Percentiles rank a stretch among this genome's conserved stretches.
phyloP scores from a whole-genome alignment of 2,888 invertebrate species.

The Acleris sparsana region DNA sequence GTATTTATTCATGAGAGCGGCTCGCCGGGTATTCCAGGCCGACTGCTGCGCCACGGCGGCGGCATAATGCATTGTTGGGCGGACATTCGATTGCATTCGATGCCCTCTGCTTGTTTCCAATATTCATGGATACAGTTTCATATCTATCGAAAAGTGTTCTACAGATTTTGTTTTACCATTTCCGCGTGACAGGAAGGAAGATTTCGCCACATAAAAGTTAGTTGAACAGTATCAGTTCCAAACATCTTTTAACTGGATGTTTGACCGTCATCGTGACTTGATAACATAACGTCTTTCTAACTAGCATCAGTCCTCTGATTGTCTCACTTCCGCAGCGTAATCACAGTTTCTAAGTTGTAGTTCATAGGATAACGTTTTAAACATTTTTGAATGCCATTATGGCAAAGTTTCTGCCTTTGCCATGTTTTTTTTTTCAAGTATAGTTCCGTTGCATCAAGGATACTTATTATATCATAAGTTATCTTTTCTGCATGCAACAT shows the following conservation, averaged over 20 bases:
- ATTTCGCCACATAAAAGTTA: constrained; percentile 5
- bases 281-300: constrained; percentile 4
- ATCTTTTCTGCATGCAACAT: neutral
- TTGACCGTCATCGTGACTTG: constrained; percentile 8
- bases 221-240: neutral
- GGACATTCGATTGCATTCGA: constrained; percentile 4
- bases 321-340: constrained; percentile 3
- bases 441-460: no score
- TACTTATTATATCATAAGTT: no score
- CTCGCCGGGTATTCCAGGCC: constrained; percentile 40
- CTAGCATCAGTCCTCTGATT: constrained; percentile 1
- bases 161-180: neutral
- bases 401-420: no score
- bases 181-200: constrained; percentile 15
- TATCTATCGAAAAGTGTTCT: neutral
- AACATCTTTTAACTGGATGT: constrained; percentile 3
- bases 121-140: constrained; percentile 4
- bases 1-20: constrained; percentile 63
- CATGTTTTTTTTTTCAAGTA: no score
- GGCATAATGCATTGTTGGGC: constrained; percentile 46
- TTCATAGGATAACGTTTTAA: no score
- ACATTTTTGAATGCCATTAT: no score
- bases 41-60: constrained; percentile 33
- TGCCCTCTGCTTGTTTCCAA: neutral
- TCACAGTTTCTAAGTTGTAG: neutral